Percentiles rank a stretch among this genome's conserved stretches.
These are phyloP conservation scores for Pollenia amentaria DNA, from an alignment of 2,888 invertebrate species.

Conservation along the genomic window DNA sequence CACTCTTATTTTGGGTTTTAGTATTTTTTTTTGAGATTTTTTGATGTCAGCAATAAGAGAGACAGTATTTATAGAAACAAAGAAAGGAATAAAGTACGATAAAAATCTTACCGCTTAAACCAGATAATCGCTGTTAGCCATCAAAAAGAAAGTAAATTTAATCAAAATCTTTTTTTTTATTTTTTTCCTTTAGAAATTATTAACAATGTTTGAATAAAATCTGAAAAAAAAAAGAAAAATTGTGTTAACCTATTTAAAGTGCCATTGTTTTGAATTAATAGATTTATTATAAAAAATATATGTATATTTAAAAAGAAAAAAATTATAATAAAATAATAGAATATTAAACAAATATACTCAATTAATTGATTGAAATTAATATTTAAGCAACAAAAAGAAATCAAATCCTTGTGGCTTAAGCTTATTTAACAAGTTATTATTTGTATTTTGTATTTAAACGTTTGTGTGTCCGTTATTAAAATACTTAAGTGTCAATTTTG, in stretches of 20 bases:
- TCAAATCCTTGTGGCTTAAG: constrained; percentile 71
- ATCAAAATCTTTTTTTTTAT: background rate
- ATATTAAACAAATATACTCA: constrained; percentile 38
- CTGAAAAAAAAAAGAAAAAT: constrained; percentile 39
- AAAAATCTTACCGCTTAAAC: constrained; percentile 62
- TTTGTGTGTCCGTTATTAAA: constrained; percentile 38
- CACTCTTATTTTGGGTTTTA: background rate
- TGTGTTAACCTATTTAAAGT: constrained; percentile 73
- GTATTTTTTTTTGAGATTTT: constrained; percentile 19
- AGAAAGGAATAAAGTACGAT: constrained; percentile 13
- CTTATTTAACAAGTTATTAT: constrained; percentile 58
- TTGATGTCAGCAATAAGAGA: constrained; percentile 37
- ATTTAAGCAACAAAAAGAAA: constrained; percentile 38
- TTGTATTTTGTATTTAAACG: constrained; percentile 61
- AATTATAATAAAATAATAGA: constrained; percentile 46
- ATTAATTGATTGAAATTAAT: constrained; percentile 45
- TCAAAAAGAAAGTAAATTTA: constrained; percentile 14
- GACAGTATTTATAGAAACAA: constrained; percentile 52
- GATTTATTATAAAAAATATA: constrained; percentile 47
- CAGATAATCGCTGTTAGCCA: constrained; percentile 37
- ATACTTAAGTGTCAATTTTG: constrained; percentile 38
- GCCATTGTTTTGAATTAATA: constrained; percentile 72
- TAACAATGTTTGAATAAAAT: constrained; percentile 51
- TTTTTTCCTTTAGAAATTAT: constrained; percentile 48
- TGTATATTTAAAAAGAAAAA: constrained; percentile 28